Percentiles rank a stretch among this genome's conserved stretches.
Evolutionary conservation across 2,888 invertebrate species (phyloP).

Genomic region (Nomada ferruginata): DNA sequence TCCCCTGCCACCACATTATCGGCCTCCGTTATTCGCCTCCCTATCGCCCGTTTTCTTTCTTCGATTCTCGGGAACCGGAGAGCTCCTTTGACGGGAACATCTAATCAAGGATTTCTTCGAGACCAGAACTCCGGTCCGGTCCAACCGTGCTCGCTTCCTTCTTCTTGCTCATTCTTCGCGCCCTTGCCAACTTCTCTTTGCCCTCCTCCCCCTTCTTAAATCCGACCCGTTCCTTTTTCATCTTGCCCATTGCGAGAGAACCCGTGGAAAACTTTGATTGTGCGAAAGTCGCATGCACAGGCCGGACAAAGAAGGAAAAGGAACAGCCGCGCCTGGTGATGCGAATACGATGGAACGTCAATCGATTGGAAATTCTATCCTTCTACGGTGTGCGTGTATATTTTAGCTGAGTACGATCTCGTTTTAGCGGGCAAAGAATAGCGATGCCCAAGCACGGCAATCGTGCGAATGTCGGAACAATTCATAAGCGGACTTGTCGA

Average conservation of each 20-base stretch:
- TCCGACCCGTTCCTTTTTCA: constrained; percentile 28
- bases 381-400: neutral
- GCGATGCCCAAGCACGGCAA: too few relatives aligned
- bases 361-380: constrained; percentile 48
- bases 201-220: neutral
- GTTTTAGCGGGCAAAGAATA: too few relatives aligned
- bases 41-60: constrained; percentile 4
- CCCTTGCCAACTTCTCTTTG: neutral
- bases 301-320: constrained; percentile 6
- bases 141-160: constrained; percentile 34
- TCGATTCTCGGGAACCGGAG: constrained; percentile 47
- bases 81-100: constrained; percentile 74
- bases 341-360: constrained; percentile 36
- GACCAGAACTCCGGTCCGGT: constrained; percentile 44
- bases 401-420: neutral
- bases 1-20: neutral
- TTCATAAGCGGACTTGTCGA: neutral
- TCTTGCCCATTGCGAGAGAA: constrained; percentile 29
- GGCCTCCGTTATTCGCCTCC: neutral
- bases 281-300: constrained; percentile 56
- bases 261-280: constrained; percentile 69
- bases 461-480: too few relatives aligned
- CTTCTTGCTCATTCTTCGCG: neutral
- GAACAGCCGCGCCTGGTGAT: neutral
- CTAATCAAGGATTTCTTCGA: constrained; percentile 74